A percentile compares a stretch with the other conserved stretches of the same genome.
Evolutionary conservation across 2,888 invertebrate species (phyloP).

Genomic region (Pelosia muscerda): DNA sequence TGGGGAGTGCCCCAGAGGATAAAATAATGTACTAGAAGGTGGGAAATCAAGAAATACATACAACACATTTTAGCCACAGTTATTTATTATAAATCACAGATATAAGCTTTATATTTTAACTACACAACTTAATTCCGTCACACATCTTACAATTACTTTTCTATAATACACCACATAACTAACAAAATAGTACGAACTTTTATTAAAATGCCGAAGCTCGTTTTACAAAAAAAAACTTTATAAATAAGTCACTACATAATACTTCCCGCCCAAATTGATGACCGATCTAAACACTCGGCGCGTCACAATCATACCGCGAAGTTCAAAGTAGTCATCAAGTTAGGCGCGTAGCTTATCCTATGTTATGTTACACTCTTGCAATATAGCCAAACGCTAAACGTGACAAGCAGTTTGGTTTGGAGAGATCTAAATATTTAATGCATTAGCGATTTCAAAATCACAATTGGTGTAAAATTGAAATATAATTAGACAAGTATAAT

Average conservation of each 20-base stretch:
- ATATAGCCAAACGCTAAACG: neutral
- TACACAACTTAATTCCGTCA: constrained; percentile 27
- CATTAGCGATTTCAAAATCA: neutral
- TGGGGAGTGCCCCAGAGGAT: too few relatives aligned
- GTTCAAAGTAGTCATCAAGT: neutral
- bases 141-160: constrained; percentile 23
- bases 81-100: constrained; percentile 54
- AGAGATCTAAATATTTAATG: constrained; percentile 2
- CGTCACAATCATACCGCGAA: neutral
- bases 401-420: neutral
- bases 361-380: neutral
- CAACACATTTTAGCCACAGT: constrained; percentile 24
- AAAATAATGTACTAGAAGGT: neutral
- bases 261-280: neutral
- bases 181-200: neutral
- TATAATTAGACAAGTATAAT: neutral
- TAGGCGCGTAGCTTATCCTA: neutral
- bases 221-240: neutral
- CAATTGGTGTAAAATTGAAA: neutral
- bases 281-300: neutral
- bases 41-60: constrained; percentile 11
- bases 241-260: neutral
- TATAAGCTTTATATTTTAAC: constrained; percentile 47
- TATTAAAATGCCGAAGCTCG: neutral
- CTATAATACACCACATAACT: constrained; percentile 18